A percentile compares a stretch with the other conserved stretches of the same genome.
phyloP scores from a whole-genome alignment of 2,888 invertebrate genomes.

The Argynnis bischoffii region DNA sequence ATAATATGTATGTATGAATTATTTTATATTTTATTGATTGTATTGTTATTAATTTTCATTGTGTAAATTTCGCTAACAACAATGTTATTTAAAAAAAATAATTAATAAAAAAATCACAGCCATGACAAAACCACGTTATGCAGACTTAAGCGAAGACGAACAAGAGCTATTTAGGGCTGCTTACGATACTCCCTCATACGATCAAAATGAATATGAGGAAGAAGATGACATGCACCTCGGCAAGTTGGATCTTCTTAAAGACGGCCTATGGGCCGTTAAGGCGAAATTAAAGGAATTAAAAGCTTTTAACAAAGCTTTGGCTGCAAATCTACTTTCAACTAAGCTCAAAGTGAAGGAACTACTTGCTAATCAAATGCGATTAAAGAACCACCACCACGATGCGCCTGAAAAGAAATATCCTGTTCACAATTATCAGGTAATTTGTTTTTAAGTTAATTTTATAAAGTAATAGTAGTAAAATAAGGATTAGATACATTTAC shows the following conservation, averaged over 20 bases:
- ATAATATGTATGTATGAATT: too few species aligned
- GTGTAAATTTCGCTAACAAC: background rate
- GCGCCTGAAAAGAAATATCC: slow-evolving; percentile 59
- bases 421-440: slow-evolving; percentile 57
- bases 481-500: background rate
- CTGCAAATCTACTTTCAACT: slow-evolving; percentile 64
- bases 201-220: slow-evolving; percentile 59
- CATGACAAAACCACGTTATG: slow-evolving; percentile 56
- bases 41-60: background rate
- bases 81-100: background rate
- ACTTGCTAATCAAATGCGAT: slow-evolving; percentile 50
- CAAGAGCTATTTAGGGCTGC: slow-evolving; percentile 67
- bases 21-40: background rate
- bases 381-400: slow-evolving; percentile 56
- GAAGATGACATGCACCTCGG: slow-evolving; percentile 54
- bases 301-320: slow-evolving; percentile 69
- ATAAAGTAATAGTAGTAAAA: too few species aligned
- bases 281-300: slow-evolving; percentile 69
- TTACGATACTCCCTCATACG: slow-evolving; percentile 66
- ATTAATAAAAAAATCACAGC: slow-evolving; percentile 46
- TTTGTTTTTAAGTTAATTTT: slow-evolving; percentile 11
- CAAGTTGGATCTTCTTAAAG: slow-evolving; percentile 70
- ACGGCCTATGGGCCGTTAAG: slow-evolving; percentile 69
- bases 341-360: slow-evolving; percentile 70
- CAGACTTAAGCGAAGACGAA: slow-evolving; percentile 68